These are phyloP conservation scores for Cryptus armator DNA, from an alignment of 2,888 invertebrate genomes.

Conservation along the genomic window DNA sequence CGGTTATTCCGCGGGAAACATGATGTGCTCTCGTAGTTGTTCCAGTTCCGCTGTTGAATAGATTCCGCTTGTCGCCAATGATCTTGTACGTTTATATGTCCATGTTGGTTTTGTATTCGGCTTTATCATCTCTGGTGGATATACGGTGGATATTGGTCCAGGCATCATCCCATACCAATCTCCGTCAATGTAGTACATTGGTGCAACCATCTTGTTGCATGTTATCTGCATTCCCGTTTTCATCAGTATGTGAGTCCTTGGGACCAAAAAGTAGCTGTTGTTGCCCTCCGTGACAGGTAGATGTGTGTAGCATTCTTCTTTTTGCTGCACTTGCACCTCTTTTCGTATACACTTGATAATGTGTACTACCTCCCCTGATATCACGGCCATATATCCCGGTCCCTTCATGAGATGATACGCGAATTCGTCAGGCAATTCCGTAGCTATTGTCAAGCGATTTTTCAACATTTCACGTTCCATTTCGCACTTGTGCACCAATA, in stretches of 20 bases:
- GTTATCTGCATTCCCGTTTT: not conserved
- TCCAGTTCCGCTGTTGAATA: not conserved
- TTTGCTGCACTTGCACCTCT: constrained; percentile 59
- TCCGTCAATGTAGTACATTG: constrained; percentile 2
- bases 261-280: constrained; percentile 12
- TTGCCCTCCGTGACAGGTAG: constrained; percentile 65
- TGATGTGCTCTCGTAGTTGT: not conserved
- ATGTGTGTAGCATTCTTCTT: constrained; percentile 69
- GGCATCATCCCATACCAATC: constrained; percentile 31
- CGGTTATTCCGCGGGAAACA: not conserved
- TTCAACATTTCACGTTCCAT: constrained; percentile 17
- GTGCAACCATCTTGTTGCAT: constrained; percentile 8
- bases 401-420: constrained; percentile 70
- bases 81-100: not conserved
- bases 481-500: constrained; percentile 22
- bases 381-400: constrained; percentile 71
- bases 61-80: not conserved
- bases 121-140: not conserved
- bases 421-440: constrained; percentile 70
- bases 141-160: not conserved
- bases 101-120: not conserved
- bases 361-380: constrained; percentile 73
- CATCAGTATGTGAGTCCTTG: constrained; percentile 29
- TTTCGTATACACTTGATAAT: constrained; percentile 71
- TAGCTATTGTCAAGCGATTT: constrained; percentile 54